phyloP scores from a whole-genome alignment of 2,113 vertebrate species.

The Corythoichthys intestinalis region DNA sequence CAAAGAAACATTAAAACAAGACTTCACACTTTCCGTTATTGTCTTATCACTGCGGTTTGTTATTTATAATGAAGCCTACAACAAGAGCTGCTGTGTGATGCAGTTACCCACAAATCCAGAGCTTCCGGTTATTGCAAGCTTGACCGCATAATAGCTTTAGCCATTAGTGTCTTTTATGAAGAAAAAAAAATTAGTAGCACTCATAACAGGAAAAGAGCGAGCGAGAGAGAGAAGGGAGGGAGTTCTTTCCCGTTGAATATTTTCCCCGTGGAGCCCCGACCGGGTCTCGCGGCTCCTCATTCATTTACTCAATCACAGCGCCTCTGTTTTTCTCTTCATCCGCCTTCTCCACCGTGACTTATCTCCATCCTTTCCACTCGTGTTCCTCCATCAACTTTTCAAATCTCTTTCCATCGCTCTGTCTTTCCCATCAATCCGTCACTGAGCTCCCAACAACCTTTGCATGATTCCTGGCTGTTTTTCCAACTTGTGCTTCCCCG shows the following conservation, averaged over 20 bases:
- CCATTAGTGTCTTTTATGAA: slow-evolving; percentile 8
- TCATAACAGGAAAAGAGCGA: slow-evolving; percentile 27
- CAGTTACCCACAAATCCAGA: slow-evolving; percentile 4
- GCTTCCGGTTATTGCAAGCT: slow-evolving; percentile 36
- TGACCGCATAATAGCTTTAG: slow-evolving; percentile 31
- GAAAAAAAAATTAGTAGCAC: slow-evolving; percentile 2
- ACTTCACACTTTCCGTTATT: not conserved
- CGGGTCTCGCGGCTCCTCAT: slow-evolving; percentile 40
- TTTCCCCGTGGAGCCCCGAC: slow-evolving; percentile 49
- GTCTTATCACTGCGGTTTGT: not conserved
- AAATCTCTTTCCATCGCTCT: slow-evolving; percentile 22
- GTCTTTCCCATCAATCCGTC: slow-evolving; percentile 53
- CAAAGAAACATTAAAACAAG: no score
- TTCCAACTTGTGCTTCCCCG: slow-evolving; percentile 54
- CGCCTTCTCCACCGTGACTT: slow-evolving; percentile 19
- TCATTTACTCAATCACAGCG: slow-evolving; percentile 42
- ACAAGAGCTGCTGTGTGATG: not conserved
- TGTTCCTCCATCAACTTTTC: slow-evolving; percentile 11
- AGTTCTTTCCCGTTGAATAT: slow-evolving; percentile 33
- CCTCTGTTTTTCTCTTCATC: slow-evolving; percentile 40
- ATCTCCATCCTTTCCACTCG: slow-evolving; percentile 8
- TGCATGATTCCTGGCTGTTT: slow-evolving; percentile 49
- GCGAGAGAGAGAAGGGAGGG: slow-evolving; percentile 13
- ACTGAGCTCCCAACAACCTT: slow-evolving; percentile 41
- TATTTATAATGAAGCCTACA: not conserved